Conservation (phyloP, 2,797 vertebrate species). For the Antennarius maculatus region DNA sequence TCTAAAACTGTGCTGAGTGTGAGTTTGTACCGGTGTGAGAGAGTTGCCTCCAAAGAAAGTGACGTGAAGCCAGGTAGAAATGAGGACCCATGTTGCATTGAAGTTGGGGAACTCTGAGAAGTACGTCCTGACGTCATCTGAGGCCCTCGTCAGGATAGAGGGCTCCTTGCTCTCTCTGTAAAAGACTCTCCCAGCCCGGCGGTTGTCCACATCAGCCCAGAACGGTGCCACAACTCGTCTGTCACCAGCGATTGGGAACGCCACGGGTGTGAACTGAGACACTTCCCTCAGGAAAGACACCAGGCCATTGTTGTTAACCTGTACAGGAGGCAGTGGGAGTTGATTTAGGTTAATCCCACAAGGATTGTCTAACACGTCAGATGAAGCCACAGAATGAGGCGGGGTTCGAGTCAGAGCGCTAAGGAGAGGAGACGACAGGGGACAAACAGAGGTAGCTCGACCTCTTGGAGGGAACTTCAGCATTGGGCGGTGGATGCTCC, state of each 20-base stretch:
- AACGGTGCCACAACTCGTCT: constrained; percentile 94
- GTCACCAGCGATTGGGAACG: constrained; percentile 96
- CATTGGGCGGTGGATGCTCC: constrained; percentile 38
- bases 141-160: constrained; percentile 82
- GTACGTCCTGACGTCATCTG: constrained; percentile 83
- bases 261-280: constrained; percentile 95
- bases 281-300: constrained; percentile 98
- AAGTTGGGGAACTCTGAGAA: constrained; percentile 90
- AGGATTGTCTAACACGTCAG: constrained; percentile 9
- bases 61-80: constrained; percentile 93
- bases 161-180: constrained; percentile 89
- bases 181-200: constrained; percentile 88
- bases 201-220: constrained; percentile 98
- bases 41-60: constrained; percentile 96
- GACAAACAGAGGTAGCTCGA: constrained; percentile 45
- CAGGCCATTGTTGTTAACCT: constrained; percentile 99
- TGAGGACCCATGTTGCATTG: constrained; percentile 89
- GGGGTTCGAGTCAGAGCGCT: constrained; percentile 21
- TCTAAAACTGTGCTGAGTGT: constrained; percentile 1
- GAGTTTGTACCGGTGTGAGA: constrained; percentile 85
- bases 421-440: constrained; percentile 38
- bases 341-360: neutral
- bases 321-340: constrained; percentile 20
- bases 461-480: constrained; percentile 47
- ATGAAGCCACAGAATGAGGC: constrained; percentile 20